Evolutionary conservation across 2,888 invertebrate genomes (phyloP).

Genomic region (Plusia festucae): DNA sequence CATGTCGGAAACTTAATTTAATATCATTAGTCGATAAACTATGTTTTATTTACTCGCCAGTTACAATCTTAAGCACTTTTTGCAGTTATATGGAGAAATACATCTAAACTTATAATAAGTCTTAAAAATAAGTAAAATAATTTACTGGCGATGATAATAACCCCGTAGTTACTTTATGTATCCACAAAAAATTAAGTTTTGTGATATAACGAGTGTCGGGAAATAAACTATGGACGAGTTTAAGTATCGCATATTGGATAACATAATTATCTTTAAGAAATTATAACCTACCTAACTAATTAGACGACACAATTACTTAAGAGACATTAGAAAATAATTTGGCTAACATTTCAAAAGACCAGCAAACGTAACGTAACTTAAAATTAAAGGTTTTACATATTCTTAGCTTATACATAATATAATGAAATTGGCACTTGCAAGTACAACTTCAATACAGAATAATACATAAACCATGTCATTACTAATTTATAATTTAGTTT

Average conservation of each 20-base stretch:
- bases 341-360: conserved; percentile 49
- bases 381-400: conserved; percentile 31
- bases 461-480: conserved; percentile 22
- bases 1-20: conserved; percentile 2
- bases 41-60: conserved; percentile 41
- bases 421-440: conserved; percentile 45
- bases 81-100: conserved; percentile 48
- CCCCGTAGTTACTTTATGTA: conserved; percentile 17
- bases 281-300: conserved; percentile 25
- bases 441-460: conserved; percentile 27
- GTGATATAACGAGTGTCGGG: conserved; percentile 17
- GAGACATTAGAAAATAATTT: conserved; percentile 38
- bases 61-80: conserved; percentile 61
- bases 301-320: conserved; percentile 29
- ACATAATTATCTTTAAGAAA: conserved; percentile 21
- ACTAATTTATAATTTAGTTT: conserved; percentile 17
- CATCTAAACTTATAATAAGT: conserved; percentile 60
- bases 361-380: conserved; percentile 53
- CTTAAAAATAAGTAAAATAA: conserved; percentile 49
- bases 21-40: conserved; percentile 7
- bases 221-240: conserved; percentile 30
- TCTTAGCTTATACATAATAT: conserved; percentile 26
- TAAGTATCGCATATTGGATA: conserved; percentile 44
- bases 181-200: conserved; percentile 23
- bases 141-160: conserved; percentile 31